Percentiles rank a stretch among this genome's conserved stretches.
Evolutionary conservation across 2,888 invertebrate genomes (phyloP).

Genomic region (Blastobasis adustella): DNA sequence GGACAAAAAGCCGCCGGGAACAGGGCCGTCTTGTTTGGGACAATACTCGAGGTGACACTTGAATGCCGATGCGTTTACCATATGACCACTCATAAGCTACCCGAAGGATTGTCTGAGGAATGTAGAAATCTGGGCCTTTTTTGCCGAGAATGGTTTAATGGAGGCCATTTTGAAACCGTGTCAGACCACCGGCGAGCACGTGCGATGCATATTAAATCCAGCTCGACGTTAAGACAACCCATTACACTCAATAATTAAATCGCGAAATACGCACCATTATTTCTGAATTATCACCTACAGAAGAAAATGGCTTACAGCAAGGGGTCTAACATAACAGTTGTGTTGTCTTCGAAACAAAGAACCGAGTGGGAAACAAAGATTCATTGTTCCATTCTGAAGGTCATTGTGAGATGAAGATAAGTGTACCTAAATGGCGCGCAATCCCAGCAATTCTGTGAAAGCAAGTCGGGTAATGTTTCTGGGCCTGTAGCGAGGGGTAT

Average conservation of each 20-base stretch:
- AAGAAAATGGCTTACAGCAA: background rate
- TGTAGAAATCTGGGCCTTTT: conserved; percentile 7
- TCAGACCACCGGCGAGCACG: no score
- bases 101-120: conserved; percentile 8
- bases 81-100: conserved; percentile 25
- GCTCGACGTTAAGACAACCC: no score
- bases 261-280: no score
- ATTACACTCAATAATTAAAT: no score
- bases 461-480: background rate
- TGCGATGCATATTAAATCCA: no score
- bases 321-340: conserved; percentile 1
- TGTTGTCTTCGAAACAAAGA: conserved; percentile 8
- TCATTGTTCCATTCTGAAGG: conserved; percentile 12
- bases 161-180: no score
- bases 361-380: conserved; percentile 9
- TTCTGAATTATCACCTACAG: no score
- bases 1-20: conserved; percentile 56
- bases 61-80: conserved; percentile 59
- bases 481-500: background rate
- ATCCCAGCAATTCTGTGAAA: conserved; percentile 6
- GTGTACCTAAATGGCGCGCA: background rate
- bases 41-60: conserved; percentile 60
- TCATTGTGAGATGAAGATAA: conserved; percentile 10
- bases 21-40: conserved; percentile 56
- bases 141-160: background rate